phyloP scores from a whole-genome alignment of 2,888 invertebrate species.

The Cinara cedri region DNA sequence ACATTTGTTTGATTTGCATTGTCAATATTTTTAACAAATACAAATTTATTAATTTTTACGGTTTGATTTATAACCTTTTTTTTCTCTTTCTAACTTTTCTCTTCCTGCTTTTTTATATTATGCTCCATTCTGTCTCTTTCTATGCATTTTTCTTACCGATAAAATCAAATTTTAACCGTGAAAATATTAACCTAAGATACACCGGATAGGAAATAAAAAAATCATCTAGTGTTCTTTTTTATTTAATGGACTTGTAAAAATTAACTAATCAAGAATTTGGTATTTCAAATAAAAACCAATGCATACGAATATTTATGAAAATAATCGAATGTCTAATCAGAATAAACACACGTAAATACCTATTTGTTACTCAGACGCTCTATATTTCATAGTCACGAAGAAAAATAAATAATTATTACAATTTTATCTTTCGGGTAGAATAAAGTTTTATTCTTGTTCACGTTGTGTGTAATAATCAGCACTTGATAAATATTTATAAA shows the following conservation, averaged over 20 bases:
- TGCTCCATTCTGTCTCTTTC: not conserved
- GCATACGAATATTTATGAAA: not conserved
- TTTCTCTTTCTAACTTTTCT: constrained; percentile 3
- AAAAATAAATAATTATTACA: too few relatives aligned
- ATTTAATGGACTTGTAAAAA: constrained; percentile 10
- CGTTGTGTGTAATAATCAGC: too few relatives aligned
- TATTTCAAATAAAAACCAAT: constrained; percentile 1
- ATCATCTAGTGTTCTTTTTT: not conserved
- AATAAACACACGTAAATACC: too few relatives aligned
- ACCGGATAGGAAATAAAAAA: not conserved
- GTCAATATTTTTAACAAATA: constrained; percentile 17
- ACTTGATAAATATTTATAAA: too few relatives aligned
- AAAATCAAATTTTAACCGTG: not conserved
- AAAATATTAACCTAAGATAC: not conserved
- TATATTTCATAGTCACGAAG: too few relatives aligned
- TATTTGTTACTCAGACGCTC: too few relatives aligned
- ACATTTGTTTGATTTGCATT: constrained; percentile 18
- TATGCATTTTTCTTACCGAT: not conserved
- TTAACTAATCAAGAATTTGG: not conserved
- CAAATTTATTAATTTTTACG: not conserved
- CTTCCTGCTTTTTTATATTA: constrained; percentile 10
- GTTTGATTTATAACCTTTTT: constrained; percentile 7
- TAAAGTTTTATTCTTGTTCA: too few relatives aligned
- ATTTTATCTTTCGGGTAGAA: too few relatives aligned
- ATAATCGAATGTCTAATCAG: too few relatives aligned